These are phyloP conservation scores for Pogoniulus pusillus DNA, from an alignment of 2,797 vertebrate species.

Conservation along the genomic window DNA sequence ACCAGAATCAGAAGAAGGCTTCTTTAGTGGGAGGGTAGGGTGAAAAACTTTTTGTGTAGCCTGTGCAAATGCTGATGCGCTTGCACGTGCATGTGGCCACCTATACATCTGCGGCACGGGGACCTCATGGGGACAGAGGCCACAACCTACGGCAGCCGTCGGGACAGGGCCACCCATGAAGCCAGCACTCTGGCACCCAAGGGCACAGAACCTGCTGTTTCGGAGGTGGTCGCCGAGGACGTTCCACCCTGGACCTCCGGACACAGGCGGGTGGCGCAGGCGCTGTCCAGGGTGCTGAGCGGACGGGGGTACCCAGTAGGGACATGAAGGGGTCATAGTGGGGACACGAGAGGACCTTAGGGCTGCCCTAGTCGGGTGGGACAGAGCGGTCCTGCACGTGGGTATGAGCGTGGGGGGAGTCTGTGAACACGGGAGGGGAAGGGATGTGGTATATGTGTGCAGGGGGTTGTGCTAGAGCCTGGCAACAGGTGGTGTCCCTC, in stretches of 20 bases:
- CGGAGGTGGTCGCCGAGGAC: fast-evolving
- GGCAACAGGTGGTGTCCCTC: neutral
- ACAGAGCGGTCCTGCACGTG: too few species aligned
- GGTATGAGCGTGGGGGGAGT: neutral
- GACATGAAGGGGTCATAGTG: fast-evolving
- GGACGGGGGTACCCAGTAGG: fast-evolving
- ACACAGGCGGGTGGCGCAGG: neutral
- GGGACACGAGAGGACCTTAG: neutral
- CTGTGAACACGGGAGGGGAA: fast-evolving
- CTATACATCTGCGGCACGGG: fast-evolving
- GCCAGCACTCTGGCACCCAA: too few species aligned
- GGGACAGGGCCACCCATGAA: neutral
- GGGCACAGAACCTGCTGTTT: neutral
- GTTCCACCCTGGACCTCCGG: too few species aligned
- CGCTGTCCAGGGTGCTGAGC: constrained; percentile 37
- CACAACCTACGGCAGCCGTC: fast-evolving
- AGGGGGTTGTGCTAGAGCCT: too few species aligned
- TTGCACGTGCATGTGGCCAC: too few species aligned
- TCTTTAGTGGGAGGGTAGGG: too few species aligned
- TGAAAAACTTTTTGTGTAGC: too few species aligned
- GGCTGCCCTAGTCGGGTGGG: fast-evolving
- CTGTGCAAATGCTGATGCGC: too few species aligned
- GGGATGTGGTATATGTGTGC: too few species aligned
- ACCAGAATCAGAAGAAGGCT: too few species aligned
- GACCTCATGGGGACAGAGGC: neutral